A percentile compares a stretch with the other conserved stretches of the same genome.
These are phyloP conservation scores for Therioaphis trifolii DNA, from an alignment of 2,888 invertebrate species.

Conservation along the genomic window DNA sequence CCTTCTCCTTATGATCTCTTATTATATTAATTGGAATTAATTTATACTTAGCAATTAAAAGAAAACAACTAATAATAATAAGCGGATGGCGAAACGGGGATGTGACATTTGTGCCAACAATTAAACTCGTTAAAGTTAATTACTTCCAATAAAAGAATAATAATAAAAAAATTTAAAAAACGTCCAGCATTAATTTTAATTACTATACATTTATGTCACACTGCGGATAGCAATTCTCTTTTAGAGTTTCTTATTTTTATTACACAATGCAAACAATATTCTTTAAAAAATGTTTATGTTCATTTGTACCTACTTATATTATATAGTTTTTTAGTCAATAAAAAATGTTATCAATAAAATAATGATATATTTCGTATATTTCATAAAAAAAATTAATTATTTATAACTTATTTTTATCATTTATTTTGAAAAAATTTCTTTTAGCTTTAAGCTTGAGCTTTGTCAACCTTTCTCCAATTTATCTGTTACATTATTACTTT, in stretches of 20 bases:
- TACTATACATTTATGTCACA: constrained; percentile 62
- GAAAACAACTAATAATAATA: constrained; percentile 63
- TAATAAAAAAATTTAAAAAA: constrained; percentile 62
- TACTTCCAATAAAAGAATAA: constrained; percentile 62
- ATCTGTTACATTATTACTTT: too few species aligned
- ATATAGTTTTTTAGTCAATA: constrained; percentile 33
- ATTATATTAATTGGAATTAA: constrained; percentile 63
- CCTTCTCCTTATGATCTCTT: constrained; percentile 49
- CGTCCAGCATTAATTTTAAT: constrained; percentile 62
- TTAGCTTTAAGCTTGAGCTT: too few species aligned
- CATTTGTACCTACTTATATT: constrained; percentile 8
- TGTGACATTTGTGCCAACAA: constrained; percentile 63
- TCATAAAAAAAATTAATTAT: background rate
- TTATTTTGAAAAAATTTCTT: too few species aligned
- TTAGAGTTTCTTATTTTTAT: constrained; percentile 58
- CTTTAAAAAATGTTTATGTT: constrained; percentile 38
- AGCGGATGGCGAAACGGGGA: constrained; percentile 62
- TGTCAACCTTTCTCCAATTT: too few species aligned
- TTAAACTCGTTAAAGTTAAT: constrained; percentile 63
- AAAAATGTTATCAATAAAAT: constrained; percentile 14
- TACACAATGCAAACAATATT: constrained; percentile 47
- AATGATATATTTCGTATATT: background rate
- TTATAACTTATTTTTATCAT: constrained; percentile 34
- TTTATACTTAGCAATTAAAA: constrained; percentile 63
- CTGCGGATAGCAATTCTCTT: constrained; percentile 61